These are phyloP conservation scores for Neotoma lepida DNA, from an alignment of 2,113 vertebrate genomes.

Conservation along the genomic window DNA sequence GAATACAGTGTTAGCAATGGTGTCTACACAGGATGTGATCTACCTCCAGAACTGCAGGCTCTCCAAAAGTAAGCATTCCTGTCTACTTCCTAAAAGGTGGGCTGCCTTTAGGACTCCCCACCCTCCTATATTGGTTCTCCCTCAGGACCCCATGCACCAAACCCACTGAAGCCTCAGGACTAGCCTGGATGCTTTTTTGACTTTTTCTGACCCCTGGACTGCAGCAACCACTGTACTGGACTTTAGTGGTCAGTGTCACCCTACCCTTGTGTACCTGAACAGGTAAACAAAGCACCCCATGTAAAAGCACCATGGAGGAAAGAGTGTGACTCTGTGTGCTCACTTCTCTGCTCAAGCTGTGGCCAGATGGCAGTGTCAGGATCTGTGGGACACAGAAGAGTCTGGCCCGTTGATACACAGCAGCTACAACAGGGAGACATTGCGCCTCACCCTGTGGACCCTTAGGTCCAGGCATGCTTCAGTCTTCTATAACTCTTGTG, in stretches of 20 bases:
- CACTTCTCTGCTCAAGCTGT: not conserved
- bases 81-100: not conserved
- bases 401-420: not conserved
- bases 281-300: not conserved
- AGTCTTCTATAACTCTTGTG: not conserved
- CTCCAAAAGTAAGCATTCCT: conserved; percentile 79
- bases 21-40: conserved; percentile 92
- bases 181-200: not conserved
- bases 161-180: not conserved
- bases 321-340: fast-evolving
- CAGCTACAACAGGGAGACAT: fast-evolving
- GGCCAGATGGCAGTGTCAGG: not conserved
- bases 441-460: not conserved
- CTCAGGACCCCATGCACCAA: not conserved
- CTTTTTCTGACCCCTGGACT: not conserved
- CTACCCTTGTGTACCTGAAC: not conserved
- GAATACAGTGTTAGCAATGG: conserved; percentile 90
- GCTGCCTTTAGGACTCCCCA: not conserved
- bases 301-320: too few species aligned
- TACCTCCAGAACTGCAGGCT: conserved; percentile 85
- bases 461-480: not conserved
- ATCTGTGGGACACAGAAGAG: not conserved
- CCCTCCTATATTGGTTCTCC: too few species aligned
- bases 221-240: not conserved
- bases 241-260: not conserved